A percentile compares a stretch with the other conserved stretches of the same genome.
Evolutionary conservation across 2,888 invertebrate genomes (phyloP).

Genomic region (Vannuccia rotundouncinata): DNA sequence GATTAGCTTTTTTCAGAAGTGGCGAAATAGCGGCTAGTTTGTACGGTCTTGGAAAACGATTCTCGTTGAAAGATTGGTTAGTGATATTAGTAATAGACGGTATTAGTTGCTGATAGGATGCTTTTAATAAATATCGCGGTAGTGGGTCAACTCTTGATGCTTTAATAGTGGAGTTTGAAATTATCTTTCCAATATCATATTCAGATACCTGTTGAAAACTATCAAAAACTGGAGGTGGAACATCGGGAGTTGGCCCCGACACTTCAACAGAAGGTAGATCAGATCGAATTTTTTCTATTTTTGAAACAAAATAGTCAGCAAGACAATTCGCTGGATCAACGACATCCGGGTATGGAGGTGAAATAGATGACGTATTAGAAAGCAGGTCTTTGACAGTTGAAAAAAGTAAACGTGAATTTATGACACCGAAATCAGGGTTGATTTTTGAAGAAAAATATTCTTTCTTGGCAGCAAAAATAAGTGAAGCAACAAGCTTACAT

Average conservation of each 20-base stretch:
- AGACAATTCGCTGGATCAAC: background rate
- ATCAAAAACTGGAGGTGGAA: background rate
- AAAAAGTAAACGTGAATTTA: constrained; percentile 5
- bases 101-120: background rate
- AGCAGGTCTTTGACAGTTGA: constrained; percentile 1
- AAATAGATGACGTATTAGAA: constrained; percentile 5
- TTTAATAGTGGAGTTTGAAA: background rate
- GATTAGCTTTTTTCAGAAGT: background rate
- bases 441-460: constrained; percentile 7
- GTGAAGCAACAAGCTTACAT: background rate
- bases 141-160: background rate
- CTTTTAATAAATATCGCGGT: background rate
- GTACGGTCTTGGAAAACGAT: background rate
- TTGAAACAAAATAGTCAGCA: constrained; percentile 8
- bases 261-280: background rate
- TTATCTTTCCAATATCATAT: background rate
- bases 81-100: background rate
- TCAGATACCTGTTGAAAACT: background rate
- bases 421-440: background rate
- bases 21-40: background rate
- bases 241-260: background rate
- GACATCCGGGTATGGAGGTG: background rate
- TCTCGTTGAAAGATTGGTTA: background rate
- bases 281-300: background rate
- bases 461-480: constrained; percentile 7